phyloP scores from a whole-genome alignment of 2,797 vertebrate species.

The Gastrophryne carolinensis region DNA sequence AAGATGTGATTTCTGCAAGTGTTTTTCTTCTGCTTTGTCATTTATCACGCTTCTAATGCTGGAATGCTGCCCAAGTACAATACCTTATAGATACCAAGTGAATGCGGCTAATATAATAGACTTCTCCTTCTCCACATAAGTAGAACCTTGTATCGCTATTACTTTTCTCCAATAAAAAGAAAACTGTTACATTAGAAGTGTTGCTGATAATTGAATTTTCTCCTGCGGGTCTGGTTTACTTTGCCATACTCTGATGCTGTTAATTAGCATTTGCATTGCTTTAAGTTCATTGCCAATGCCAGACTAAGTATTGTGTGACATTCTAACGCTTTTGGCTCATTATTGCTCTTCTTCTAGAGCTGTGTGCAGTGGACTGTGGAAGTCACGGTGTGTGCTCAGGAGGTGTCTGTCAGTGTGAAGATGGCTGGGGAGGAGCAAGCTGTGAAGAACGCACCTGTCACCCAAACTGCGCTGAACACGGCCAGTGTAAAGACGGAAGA shows the following conservation, averaged over 20 bases:
- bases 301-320: slow-evolving; percentile 10
- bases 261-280: slow-evolving; percentile 43
- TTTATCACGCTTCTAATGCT: slow-evolving; percentile 15
- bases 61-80: slow-evolving; percentile 16
- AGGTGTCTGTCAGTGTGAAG: slow-evolving; percentile 89
- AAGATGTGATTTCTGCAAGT: slow-evolving; percentile 21
- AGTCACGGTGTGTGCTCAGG: slow-evolving; percentile 86
- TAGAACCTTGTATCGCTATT: slow-evolving; percentile 12
- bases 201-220: slow-evolving; percentile 33
- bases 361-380: slow-evolving; percentile 89
- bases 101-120: slow-evolving; percentile 13
- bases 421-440: slow-evolving; percentile 87
- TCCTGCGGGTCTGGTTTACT: slow-evolving; percentile 37
- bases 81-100: slow-evolving; percentile 4
- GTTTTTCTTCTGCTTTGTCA: slow-evolving; percentile 5
- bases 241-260: slow-evolving; percentile 24
- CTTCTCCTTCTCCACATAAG: slow-evolving; percentile 1
- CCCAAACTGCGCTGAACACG: slow-evolving; percentile 87
- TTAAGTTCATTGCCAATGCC: slow-evolving; percentile 19
- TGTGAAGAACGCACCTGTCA: slow-evolving; percentile 88
- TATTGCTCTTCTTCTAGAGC: slow-evolving; percentile 68
- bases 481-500: slow-evolving; percentile 88
- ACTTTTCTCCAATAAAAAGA: not conserved
- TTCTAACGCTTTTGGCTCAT: slow-evolving; percentile 7
- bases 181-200: not conserved